Evolutionary conservation across 2,797 vertebrate species (phyloP).

Genomic region (Smutsia gigantea): DNA sequence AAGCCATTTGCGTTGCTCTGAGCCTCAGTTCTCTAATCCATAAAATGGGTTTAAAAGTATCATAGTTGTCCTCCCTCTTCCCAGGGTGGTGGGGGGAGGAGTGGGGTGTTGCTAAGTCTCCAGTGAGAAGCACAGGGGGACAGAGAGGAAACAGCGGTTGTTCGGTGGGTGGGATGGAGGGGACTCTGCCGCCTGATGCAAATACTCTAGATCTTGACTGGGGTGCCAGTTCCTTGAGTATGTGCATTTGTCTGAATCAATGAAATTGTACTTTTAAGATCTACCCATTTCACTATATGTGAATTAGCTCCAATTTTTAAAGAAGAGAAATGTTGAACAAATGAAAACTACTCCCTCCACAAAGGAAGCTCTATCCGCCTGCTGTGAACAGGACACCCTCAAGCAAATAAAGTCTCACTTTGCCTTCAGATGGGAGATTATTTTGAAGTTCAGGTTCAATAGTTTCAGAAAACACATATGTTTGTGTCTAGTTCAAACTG

Average conservation of each 20-base stretch:
- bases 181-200: neutral
- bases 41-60: neutral
- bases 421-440: slow-evolving; percentile 54
- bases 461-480: slow-evolving; percentile 77
- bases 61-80: neutral
- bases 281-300: neutral
- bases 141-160: neutral
- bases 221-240: accelerated
- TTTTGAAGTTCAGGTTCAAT: slow-evolving; percentile 77
- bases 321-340: neutral
- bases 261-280: neutral
- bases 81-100: neutral
- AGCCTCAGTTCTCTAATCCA: neutral
- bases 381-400: slow-evolving; percentile 25
- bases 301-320: neutral
- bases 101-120: neutral
- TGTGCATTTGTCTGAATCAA: neutral
- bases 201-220: neutral
- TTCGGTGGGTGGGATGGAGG: neutral
- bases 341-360: neutral
- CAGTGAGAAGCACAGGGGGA: neutral
- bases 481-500: slow-evolving; percentile 78
- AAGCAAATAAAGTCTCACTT: slow-evolving; percentile 64
- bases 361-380: neutral
- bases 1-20: neutral